Base-by-base conservation (phyloP, 2,888 invertebrate species). In the Galeopsomyia nigrocyanea region DNA sequence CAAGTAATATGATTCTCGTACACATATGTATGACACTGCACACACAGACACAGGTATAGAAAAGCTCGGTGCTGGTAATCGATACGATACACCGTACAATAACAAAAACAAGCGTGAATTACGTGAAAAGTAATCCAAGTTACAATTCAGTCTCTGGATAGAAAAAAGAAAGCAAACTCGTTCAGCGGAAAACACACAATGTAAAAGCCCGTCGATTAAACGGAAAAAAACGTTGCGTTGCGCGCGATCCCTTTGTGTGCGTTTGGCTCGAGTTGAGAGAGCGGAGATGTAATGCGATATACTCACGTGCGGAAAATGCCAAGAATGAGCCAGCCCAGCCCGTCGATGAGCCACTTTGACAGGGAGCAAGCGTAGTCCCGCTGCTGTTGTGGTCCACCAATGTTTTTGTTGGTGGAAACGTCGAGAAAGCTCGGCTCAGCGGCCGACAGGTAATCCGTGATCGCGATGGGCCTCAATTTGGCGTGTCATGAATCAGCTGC, bases 311-410 rank as follows among this genome's bases (percentile, higher is more conserved):
- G 68, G 56, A 71, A 46, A 49, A 51, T 53, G 70, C 57, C 51
- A 49, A 83, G 80, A 73, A 81, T 72, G 55, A 81, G 79, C 77
- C 80, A 82, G 75, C 79, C 78, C 57, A 83, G 69, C 76, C 79
- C 82, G 67, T 81, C 79, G 46, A 80, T 72, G 64, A 84, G 75
- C 80, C 81, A 84, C 79, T 78, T 80, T 61, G 81, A 79, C 56
- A 81, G 78, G 26, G 80, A 77, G 55, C 82, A 81, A 78, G 83
- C 80, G 75, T 81, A 53, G 46, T 60, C 0, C 50, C 46, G 69
- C 16, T 47, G 58, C 22, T 16, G 53, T 60, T 47, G 21, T 19
- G 50, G 19, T 26, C 46, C 31, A 31, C 31, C 26, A 60, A 66
- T 17, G 61, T 60, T 68, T 58, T 31, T 21, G 19, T 50, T 13